phyloP scores from a whole-genome alignment of 2,797 vertebrate genomes.

The Peromyscus aztecus region DNA sequence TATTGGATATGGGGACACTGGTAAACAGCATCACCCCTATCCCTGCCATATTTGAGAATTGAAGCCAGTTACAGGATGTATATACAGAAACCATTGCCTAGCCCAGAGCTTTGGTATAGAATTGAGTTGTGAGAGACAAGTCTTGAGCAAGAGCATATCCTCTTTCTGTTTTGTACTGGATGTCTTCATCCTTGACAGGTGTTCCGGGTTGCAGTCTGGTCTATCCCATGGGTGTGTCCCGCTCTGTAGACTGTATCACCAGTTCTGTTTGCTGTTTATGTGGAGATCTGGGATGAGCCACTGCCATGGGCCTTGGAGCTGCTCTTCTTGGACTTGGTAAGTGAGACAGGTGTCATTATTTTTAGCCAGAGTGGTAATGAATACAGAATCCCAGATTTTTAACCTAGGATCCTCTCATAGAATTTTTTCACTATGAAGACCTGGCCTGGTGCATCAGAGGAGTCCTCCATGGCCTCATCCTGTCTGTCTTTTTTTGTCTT shows the following conservation, averaged over 20 bases:
- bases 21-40: accelerated
- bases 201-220: too few species aligned
- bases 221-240: background rate
- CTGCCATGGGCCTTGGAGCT: background rate
- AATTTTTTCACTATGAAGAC: background rate
- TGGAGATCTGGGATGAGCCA: background rate
- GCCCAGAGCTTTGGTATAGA: background rate
- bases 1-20: too few species aligned
- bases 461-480: too few species aligned
- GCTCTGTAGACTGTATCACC: accelerated
- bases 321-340: background rate
- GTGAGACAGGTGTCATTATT: too few species aligned
- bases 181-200: background rate
- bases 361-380: background rate
- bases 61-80: background rate
- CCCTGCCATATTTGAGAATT: accelerated
- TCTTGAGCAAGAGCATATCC: background rate
- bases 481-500: accelerated
- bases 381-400: background rate
- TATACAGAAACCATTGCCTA: background rate
- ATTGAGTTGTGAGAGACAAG: background rate
- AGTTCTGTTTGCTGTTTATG: accelerated
- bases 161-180: background rate
- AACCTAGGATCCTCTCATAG: accelerated
- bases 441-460: background rate